phyloP scores from a whole-genome alignment of 2,888 invertebrate species.

The Hirtodrosophila duncani region DNA sequence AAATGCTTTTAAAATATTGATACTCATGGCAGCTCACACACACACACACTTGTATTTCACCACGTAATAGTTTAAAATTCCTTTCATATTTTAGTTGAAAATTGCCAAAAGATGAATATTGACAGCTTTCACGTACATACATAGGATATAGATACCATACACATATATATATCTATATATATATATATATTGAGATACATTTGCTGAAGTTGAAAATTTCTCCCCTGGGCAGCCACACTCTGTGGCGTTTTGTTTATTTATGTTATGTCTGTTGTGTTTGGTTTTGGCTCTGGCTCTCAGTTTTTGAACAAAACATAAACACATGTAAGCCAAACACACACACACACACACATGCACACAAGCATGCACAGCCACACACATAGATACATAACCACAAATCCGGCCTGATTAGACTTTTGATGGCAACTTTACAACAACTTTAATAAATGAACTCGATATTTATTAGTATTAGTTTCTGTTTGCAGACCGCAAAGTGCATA shows the following conservation, averaged over 20 bases:
- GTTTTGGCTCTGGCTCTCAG: constrained; percentile 24
- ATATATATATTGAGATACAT: constrained; percentile 49
- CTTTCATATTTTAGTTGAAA: constrained; percentile 40
- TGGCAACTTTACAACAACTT: constrained; percentile 52
- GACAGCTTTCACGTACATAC: too few species aligned
- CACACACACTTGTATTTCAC: too few species aligned
- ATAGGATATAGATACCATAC: too few species aligned
- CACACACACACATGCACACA: constrained; percentile 24
- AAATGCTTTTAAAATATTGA: neutral
- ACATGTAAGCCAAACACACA: constrained; percentile 10
- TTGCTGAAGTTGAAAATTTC: constrained; percentile 50
- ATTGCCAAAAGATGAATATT: constrained; percentile 40
- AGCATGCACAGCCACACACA: constrained; percentile 30
- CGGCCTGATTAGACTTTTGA: constrained; percentile 61
- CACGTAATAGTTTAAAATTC: too few species aligned
- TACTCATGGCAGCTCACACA: neutral
- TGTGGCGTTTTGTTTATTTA: constrained; percentile 58
- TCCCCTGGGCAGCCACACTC: constrained; percentile 45
- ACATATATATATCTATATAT: too few species aligned
- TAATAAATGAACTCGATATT: constrained; percentile 61
- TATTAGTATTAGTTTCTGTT: constrained; percentile 41
- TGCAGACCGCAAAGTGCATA: constrained; percentile 41
- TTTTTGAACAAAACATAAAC: constrained; percentile 48
- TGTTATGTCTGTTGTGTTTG: constrained; percentile 44
- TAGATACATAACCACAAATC: constrained; percentile 56